Evolutionary conservation across 2,113 vertebrate species (phyloP).

Genomic region (Benitochromis conjunctus): DNA sequence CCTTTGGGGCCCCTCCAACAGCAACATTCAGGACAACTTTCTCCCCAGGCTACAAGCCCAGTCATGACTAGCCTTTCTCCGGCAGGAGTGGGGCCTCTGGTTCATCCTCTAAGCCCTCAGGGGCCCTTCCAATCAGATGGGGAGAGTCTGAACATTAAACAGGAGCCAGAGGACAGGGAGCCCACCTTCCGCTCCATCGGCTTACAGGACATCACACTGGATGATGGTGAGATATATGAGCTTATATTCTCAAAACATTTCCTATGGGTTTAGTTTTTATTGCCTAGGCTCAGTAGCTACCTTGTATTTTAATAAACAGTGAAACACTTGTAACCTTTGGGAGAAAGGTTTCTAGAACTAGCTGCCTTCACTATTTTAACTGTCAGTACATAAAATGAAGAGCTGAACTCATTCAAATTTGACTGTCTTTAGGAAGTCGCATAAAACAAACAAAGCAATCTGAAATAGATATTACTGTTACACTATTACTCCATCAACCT

Average conservation of each 20-base stretch:
- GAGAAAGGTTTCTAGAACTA: not conserved
- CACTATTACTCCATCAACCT: not conserved
- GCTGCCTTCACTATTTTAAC: not conserved
- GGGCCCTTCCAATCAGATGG: slow-evolving; percentile 78
- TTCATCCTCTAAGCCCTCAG: slow-evolving; percentile 79
- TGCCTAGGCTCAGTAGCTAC: not conserved
- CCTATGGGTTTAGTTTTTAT: not conserved
- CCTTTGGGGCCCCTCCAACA: slow-evolving; percentile 73
- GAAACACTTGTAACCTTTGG: not conserved
- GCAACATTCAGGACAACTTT: slow-evolving; percentile 82
- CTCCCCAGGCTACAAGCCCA: slow-evolving; percentile 84
- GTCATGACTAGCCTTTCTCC: slow-evolving; percentile 75
- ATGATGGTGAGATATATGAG: slow-evolving; percentile 84
- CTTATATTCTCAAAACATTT: not conserved
- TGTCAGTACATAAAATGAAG: not conserved
- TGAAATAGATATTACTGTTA: not conserved
- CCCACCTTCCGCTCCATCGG: slow-evolving; percentile 91
- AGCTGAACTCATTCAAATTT: not conserved
- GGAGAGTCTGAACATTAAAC: slow-evolving; percentile 84
- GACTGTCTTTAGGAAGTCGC: not conserved
- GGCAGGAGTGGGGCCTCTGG: slow-evolving; percentile 68
- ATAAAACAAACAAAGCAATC: not conserved
- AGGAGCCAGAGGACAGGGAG: slow-evolving; percentile 90
- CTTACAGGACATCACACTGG: slow-evolving; percentile 96
- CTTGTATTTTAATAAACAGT: not conserved